A percentile compares a stretch with the other conserved stretches of the same genome.
Evolutionary conservation across 2,113 vertebrate genomes (phyloP).

Genomic region (Sinocyclocheilus anshuiensis): DNA sequence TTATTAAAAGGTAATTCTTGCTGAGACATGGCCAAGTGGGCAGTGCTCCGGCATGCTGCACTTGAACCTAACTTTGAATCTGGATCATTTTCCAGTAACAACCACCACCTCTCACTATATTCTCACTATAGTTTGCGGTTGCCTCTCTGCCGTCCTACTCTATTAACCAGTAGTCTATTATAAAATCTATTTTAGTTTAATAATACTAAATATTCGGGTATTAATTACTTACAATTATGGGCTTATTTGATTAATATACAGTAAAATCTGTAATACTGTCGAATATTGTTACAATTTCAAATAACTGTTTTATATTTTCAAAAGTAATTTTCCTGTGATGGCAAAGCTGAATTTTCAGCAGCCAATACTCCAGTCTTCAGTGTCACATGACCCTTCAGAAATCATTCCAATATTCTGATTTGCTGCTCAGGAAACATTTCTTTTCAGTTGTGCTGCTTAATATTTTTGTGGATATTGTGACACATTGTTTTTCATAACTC

Average conservation of each 20-base stretch:
- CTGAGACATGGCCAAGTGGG: background rate
- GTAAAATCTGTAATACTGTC: too few relatives aligned
- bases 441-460: too few relatives aligned
- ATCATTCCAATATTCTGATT: too few relatives aligned
- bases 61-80: background rate
- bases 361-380: background rate
- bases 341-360: too few relatives aligned
- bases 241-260: background rate
- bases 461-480: too few relatives aligned
- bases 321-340: background rate
- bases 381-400: too few relatives aligned
- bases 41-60: background rate
- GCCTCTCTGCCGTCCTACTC: background rate
- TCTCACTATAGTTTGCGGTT: background rate
- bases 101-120: background rate
- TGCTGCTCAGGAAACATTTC: too few relatives aligned
- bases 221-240: background rate
- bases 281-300: background rate
- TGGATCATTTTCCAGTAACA: slow-evolving; percentile 1
- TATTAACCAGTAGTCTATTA: background rate
- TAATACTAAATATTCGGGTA: background rate
- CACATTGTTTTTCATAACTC: too few relatives aligned
- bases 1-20: slow-evolving; percentile 10
- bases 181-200: background rate
- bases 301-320: background rate